A percentile compares a stretch with the other conserved stretches of the same genome.
Conservation (phyloP, 2,888 invertebrate genomes). For the Drosophila quinaria region DNA sequence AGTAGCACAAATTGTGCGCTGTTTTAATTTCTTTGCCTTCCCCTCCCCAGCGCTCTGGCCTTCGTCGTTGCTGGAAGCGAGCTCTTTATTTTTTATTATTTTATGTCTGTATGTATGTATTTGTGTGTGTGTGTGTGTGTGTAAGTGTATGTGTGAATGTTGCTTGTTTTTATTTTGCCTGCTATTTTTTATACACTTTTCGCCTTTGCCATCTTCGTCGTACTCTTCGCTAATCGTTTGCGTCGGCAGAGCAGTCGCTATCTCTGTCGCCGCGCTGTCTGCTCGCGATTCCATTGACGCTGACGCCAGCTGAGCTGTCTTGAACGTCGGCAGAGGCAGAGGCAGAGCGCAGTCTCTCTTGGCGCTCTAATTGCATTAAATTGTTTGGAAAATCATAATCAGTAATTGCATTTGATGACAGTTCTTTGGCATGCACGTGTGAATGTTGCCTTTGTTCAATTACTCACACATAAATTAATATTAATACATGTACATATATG, state of each 20-base stretch:
- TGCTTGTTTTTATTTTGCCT: constrained; percentile 66
- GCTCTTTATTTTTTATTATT: constrained; percentile 43
- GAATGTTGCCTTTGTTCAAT: constrained; percentile 35
- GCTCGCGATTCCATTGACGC: constrained; percentile 51
- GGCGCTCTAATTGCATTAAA: constrained; percentile 80
- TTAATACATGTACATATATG: neutral
- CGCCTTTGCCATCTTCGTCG: constrained; percentile 60
- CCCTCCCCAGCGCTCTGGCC: constrained; percentile 29
- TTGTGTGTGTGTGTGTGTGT: constrained; percentile 25
- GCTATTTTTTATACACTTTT: constrained; percentile 64
- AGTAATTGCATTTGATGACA: constrained; percentile 79
- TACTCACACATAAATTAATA: constrained; percentile 1
- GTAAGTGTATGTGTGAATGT: constrained; percentile 34
- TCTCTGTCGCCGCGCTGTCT: constrained; percentile 74
- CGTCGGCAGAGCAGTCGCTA: constrained; percentile 63
- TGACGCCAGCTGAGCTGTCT: constrained; percentile 19
- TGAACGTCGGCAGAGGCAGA: neutral
- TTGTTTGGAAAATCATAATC: constrained; percentile 83
- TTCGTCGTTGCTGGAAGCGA: constrained; percentile 24
- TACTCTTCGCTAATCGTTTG: constrained; percentile 71
- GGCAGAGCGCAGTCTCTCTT: constrained; percentile 43
- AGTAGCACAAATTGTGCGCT: constrained; percentile 83
- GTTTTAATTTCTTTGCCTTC: constrained; percentile 77
- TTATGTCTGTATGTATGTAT: constrained; percentile 32
- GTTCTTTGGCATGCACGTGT: constrained; percentile 52